Evolutionary conservation across 2,797 vertebrate species (phyloP), one percentile per base, ranked within the genome.

Genomic region (Oophaga sylvatica): DNA sequence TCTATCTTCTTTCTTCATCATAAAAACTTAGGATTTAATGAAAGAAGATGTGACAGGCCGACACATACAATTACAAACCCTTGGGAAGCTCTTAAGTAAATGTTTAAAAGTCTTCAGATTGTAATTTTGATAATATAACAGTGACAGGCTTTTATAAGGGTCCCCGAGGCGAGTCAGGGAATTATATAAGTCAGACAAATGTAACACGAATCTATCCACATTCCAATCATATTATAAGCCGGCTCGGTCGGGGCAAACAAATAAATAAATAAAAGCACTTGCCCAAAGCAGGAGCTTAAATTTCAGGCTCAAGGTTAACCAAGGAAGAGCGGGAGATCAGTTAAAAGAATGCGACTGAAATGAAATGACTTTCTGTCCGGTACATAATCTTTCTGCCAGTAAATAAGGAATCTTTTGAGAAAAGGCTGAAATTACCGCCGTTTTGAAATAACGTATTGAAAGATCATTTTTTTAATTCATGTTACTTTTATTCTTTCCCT

Each of bases 311-410:
- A 87, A 90, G 86, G 22, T 22, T 86, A 91, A 88, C 84, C 80
- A 83, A 87, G 82, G 83, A 80, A 83, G 91, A 83, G 45, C 84
- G 17, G 84, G 63, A 13, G 26, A 59, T 10, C 89, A 60, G 88
- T 59, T 53, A 35, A 70, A 81, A 8, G 2, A 5, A 87, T 83
- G 83, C 77, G 84, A 65, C 7, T 75, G 20, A 88, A 88, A 87
- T 87, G 78, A 4, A 29, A 82, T 85, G 41, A 1, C 16, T 86
- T 89, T 90, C 12, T 80, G 67, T 76, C 56, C 85, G n/a, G 29
- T 10, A 82, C 5, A 86, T 89, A 89, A 73, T 89, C 80, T 76
- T 88, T 85, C 84, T 83, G 79, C 90, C 87, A 87, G 86, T 78
- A 85, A 81, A 88, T 80, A 48, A 16, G 57, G 77, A n/a, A 8